Evolutionary conservation across 2,888 invertebrate species (phyloP), one percentile per base, ranked within the genome.

Genomic region (Melinaea marsaeus): DNA sequence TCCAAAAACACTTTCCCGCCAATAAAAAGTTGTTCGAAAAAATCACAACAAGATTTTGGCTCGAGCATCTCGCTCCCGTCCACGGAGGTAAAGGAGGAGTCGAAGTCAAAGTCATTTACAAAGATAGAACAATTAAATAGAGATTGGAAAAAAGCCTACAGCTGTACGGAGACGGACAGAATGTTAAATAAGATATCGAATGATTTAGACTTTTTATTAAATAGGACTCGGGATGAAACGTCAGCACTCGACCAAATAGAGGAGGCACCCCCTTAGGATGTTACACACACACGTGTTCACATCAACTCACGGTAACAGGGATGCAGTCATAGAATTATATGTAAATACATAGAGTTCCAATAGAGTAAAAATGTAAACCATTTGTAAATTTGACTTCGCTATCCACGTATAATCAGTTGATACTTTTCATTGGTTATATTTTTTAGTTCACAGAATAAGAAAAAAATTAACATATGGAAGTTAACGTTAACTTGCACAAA

Each of bases 121-220:
- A 84, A 86, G 57, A 85, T 84, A 56, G 86, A 86, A 64, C 81
- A 84, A 73, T 84, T 86, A 48, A 88, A 86, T 65, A 79, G 81
- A 63, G 83, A 87, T 68, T 85, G 86, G 84, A 84, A 84, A 34
- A 81, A 79, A 69, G 83, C 85, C 42, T 86, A 89, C 72, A 81
- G 85, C 66, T 79, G 81, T 0, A 83, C 85, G 0, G 85, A 87
- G 61, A 81, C 88, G 45, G 93, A 93, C 72, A 94, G 93, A 63
- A 94, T 96, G 92, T 85, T 96, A 58, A 94, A 95, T 85, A 93
- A 95, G 78, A 96, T 96, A 75, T 94, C 95, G 1, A 94, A 94
- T 77, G 96, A 96, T 85, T 87, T 96, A 72, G 95, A 96, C 85
- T 96, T 95, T 86, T 87, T 96, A 72, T 87, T 96, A 66, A 96